Evolutionary conservation across 2,113 vertebrate species (phyloP).

Genomic region (Lota lota): DNA sequence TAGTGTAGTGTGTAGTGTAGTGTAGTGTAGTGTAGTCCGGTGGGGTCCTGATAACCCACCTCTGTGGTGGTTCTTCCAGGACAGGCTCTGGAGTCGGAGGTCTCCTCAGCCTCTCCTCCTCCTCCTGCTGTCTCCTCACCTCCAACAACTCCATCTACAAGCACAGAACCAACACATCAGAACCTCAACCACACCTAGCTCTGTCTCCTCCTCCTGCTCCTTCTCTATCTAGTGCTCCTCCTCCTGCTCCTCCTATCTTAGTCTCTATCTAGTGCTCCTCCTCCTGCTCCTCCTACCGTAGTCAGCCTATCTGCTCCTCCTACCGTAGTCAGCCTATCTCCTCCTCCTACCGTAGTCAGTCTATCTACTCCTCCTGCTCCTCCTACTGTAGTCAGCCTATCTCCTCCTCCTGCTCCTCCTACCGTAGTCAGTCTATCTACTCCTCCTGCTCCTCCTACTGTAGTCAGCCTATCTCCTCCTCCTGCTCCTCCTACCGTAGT

Average conservation of each 20-base stretch:
- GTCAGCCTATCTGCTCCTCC: neutral
- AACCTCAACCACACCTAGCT: neutral
- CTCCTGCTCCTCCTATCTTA: neutral
- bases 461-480: neutral
- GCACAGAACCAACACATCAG: neutral
- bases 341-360: neutral
- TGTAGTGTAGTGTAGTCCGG: neutral
- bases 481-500: constrained; percentile 80
- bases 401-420: neutral
- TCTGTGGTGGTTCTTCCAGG: constrained; percentile 79
- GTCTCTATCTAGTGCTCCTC: neutral
- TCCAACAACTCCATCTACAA: constrained; percentile 85
- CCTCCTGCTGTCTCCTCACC: constrained; percentile 91
- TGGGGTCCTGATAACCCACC: constrained; percentile 61
- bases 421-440: constrained; percentile 49
- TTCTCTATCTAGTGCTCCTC: neutral
- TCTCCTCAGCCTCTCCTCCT: constrained; percentile 87
- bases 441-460: neutral
- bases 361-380: neutral
- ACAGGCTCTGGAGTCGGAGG: constrained; percentile 80
- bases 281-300: neutral
- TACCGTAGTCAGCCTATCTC: neutral
- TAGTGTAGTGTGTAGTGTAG: neutral
- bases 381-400: neutral
- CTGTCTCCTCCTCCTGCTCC: constrained; percentile 32